phyloP scores from a whole-genome alignment of 1,140 invertebrate genomes.

The Drosophila busckii region DNA sequence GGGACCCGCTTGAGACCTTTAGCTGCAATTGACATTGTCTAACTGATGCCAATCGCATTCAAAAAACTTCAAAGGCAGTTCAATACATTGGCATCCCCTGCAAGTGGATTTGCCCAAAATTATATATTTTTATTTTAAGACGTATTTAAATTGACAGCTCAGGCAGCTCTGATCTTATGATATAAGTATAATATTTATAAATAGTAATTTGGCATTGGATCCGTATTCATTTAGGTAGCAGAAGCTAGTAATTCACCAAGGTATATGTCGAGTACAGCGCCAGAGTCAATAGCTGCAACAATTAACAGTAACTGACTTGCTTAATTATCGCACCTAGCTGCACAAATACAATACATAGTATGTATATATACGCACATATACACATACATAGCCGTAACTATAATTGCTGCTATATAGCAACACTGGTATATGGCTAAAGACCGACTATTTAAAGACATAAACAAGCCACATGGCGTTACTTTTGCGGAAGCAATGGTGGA shows the following conservation, averaged over 20 bases:
- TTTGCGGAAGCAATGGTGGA: too few relatives aligned
- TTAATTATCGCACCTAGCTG: constrained; percentile 57
- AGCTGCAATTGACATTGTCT: constrained; percentile 66
- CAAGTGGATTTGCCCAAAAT: constrained; percentile 65
- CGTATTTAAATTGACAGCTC: too few relatives aligned
- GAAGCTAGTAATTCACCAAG: constrained; percentile 35
- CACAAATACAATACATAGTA: too few relatives aligned
- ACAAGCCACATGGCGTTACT: too few relatives aligned
- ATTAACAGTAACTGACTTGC: constrained; percentile 69
- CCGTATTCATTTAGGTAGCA: too few relatives aligned
- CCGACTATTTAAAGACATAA: constrained; percentile 17
- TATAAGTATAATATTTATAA: too few relatives aligned
- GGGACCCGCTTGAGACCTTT: too few relatives aligned
- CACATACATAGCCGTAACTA: neutral
- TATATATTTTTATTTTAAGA: too few relatives aligned
- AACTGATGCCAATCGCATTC: constrained; percentile 36
- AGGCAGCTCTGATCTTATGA: too few relatives aligned
- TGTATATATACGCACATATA: constrained; percentile 6
- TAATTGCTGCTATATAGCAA: neutral
- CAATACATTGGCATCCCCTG: constrained; percentile 63
- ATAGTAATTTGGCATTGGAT: too few relatives aligned
- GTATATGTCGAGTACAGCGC: neutral
- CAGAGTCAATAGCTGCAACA: constrained; percentile 34
- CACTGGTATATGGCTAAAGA: constrained; percentile 36
- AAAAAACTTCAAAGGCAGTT: constrained; percentile 42